Evolutionary conservation across 2,888 invertebrate genomes (phyloP), one percentile per base, ranked within the genome.

Genomic region (Sylvicola cinctus): DNA sequence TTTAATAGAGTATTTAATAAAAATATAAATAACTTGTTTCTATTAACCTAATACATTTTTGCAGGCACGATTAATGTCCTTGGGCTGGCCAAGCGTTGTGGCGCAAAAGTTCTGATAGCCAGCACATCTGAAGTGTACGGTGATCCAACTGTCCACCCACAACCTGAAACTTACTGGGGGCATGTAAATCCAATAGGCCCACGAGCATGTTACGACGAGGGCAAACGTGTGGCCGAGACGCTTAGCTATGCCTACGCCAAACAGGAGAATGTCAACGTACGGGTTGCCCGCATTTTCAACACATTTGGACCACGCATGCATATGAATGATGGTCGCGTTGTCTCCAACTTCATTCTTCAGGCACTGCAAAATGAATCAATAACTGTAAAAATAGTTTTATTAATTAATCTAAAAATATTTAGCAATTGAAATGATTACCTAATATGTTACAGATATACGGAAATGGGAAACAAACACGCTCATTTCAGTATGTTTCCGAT

Each of bases 221-320:
- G 95, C n/a, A 99, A 98, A 60, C 66, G 98, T 35, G 91, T 96
- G 1, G 83, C 96, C 0, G 98, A 99, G 59, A 88, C 96, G 0
- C 63, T 99, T 37, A 69, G 69, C 6, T 95, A 93, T 55, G 91
- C 98, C 0, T 99, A 99, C 57, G 83, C 87, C 12, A 90, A 93
- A 50, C 95, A 96, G 65, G 96, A 98, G 55, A 81, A 83, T 32
- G 84, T 98, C 16, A 70, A 83, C 30, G 90, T 99, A 1, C 66
- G 96, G 34, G 93, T 98, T 7, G 98, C 98, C 2, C 67, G 98
- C 42, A 99, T 99, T 45, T 98, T 98, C 58, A 98, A 98, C 56
- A 98, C 98, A 0, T 98, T 90, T 51, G 98, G 98, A 0, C 98
- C 98, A 1, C 62, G 98, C 45, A 98, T 98, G 98, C 95, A 95